These are phyloP conservation scores for Lucifuga dentata DNA, from an alignment of 2,113 vertebrate species.

Conservation along the genomic window DNA sequence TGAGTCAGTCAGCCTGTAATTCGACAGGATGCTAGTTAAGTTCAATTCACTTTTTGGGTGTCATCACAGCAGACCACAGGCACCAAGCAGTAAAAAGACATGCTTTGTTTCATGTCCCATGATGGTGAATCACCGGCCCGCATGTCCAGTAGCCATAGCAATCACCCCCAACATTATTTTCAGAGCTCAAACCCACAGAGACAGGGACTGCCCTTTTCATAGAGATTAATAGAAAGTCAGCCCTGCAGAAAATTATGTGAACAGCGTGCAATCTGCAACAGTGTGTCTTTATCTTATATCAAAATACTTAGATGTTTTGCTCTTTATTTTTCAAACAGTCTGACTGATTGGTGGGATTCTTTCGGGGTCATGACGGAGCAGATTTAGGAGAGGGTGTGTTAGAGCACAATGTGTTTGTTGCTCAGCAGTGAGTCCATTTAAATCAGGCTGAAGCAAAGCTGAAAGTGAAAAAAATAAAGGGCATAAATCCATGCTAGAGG, in stretches of 20 bases:
- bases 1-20: constrained; percentile 27
- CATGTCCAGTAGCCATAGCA: constrained; percentile 58
- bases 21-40: constrained; percentile 30
- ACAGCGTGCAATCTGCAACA: neutral
- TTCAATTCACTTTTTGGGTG: constrained; percentile 46
- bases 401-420: constrained; percentile 6
- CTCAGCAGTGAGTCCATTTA: constrained; percentile 16
- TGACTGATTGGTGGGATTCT: constrained; percentile 1
- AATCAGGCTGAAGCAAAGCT: constrained; percentile 45
- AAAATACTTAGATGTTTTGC: neutral
- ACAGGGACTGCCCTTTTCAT: constrained; percentile 11
- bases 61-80: constrained; percentile 52
- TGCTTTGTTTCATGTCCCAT: constrained; percentile 73
- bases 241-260: neutral
- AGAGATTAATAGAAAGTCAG: constrained; percentile 2
- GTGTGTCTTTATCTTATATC: neutral
- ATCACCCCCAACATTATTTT: constrained; percentile 51
- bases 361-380: constrained; percentile 10
- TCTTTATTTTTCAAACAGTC: neutral
- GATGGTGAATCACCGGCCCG: constrained; percentile 67
- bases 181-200: constrained; percentile 17
- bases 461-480: constrained; percentile 36
- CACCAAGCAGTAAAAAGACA: constrained; percentile 44
- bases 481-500: constrained; percentile 34
- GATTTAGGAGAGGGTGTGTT: constrained; percentile 42